phyloP scores from a whole-genome alignment of 2,113 vertebrate genomes.

The Leptodactylus fuscus region DNA sequence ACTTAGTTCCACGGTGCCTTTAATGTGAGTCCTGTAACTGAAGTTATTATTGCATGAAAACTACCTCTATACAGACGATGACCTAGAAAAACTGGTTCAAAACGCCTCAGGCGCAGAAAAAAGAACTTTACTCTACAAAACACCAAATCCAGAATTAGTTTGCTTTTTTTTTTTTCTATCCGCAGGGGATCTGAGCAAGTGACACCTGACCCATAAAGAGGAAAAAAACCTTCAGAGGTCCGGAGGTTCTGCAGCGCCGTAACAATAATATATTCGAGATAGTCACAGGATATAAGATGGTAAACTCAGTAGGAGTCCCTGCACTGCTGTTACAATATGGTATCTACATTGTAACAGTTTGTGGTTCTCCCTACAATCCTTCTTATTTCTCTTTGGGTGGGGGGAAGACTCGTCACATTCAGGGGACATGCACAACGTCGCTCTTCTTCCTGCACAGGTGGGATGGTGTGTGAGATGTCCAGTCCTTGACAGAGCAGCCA shows the following conservation, averaged over 20 bases:
- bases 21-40: constrained; percentile 21
- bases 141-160: constrained; percentile 18
- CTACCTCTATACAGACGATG: constrained; percentile 13
- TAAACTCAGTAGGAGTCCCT: too few species aligned
- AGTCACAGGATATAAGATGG: background rate
- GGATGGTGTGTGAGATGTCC: too few species aligned
- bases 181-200: background rate
- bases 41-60: constrained; percentile 37
- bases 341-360: too few species aligned
- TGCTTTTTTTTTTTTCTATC: background rate
- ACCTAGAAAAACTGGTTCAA: constrained; percentile 49
- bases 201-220: background rate
- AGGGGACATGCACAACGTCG: too few species aligned
- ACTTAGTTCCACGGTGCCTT: background rate
- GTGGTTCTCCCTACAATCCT: too few species aligned
- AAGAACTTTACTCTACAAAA: constrained; percentile 11
- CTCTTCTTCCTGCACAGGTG: too few species aligned
- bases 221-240: background rate
- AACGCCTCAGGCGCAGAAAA: background rate
- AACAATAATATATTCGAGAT: background rate
- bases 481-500: too few species aligned
- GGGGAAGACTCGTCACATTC: too few species aligned
- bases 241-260: background rate
- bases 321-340: too few species aligned
- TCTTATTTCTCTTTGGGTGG: too few species aligned